These are phyloP conservation scores for Prenolepis imparis DNA, from an alignment of 2,888 invertebrate genomes.

Conservation along the genomic window DNA sequence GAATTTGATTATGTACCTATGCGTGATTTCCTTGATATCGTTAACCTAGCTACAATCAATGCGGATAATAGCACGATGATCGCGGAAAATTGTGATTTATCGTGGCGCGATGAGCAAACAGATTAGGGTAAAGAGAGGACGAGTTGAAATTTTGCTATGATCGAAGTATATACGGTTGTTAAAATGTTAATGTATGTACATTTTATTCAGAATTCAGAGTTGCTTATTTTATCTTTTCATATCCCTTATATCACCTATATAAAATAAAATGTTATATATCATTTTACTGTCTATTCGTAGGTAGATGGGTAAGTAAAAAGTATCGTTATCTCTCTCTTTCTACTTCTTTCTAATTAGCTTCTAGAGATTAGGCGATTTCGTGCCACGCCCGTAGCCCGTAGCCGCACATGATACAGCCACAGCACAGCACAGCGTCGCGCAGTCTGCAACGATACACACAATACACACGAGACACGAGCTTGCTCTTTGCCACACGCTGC, in stretches of 20 bases:
- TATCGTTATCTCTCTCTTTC: too few relatives aligned
- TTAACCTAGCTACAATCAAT: conserved; percentile 8
- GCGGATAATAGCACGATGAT: conserved; percentile 3
- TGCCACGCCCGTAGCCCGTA: conserved; percentile 77
- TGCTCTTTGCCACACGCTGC: conserved; percentile 61
- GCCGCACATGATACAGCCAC: too few relatives aligned
- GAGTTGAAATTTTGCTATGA: neutral
- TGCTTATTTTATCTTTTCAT: too few relatives aligned
- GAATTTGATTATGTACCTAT: neutral
- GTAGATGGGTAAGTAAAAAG: too few relatives aligned
- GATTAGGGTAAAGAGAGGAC: neutral
- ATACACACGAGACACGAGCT: neutral
- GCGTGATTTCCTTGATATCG: conserved; percentile 6
- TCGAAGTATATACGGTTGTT: neutral
- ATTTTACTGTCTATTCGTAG: too few relatives aligned
- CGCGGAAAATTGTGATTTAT: conserved; percentile 36
- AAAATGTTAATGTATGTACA: too few relatives aligned
- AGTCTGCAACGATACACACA: conserved; percentile 74
- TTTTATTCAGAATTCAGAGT: too few relatives aligned
- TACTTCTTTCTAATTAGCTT: too few relatives aligned
- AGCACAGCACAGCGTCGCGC: conserved; percentile 78
- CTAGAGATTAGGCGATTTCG: too few relatives aligned
- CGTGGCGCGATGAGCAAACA: conserved; percentile 11
- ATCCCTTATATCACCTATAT: too few relatives aligned
- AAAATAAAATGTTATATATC: too few relatives aligned